A percentile compares a stretch with the other conserved stretches of the same genome.
These are phyloP conservation scores for Helicoverpa assulta DNA, from an alignment of 2,888 invertebrate genomes.

Conservation along the genomic window DNA sequence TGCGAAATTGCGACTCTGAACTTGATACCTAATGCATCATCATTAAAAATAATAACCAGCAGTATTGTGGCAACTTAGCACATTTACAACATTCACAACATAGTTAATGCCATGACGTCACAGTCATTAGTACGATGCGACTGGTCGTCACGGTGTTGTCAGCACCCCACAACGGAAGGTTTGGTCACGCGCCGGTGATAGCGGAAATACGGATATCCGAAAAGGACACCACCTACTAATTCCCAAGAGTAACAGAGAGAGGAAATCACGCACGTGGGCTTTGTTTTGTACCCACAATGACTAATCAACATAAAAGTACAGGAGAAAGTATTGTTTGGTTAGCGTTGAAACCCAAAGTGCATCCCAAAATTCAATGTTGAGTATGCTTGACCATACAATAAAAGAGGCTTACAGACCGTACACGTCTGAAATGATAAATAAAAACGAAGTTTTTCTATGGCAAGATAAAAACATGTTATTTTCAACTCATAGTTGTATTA, in stretches of 20 bases:
- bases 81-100: slow-evolving; percentile 27
- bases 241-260: slow-evolving; percentile 55
- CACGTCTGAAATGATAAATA: slow-evolving; percentile 40
- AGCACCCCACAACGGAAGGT: slow-evolving; percentile 81
- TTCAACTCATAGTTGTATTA: slow-evolving; percentile 34
- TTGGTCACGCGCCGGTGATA: slow-evolving; percentile 82
- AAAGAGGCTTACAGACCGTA: slow-evolving; percentile 27
- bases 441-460: slow-evolving; percentile 33
- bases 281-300: slow-evolving; percentile 56
- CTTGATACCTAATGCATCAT: slow-evolving; percentile 20
- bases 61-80: slow-evolving; percentile 20
- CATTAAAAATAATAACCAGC: slow-evolving; percentile 37
- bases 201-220: slow-evolving; percentile 87
- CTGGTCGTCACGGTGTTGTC: slow-evolving; percentile 75
- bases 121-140: slow-evolving; percentile 65
- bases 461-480: slow-evolving; percentile 31
- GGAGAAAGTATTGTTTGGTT: slow-evolving; percentile 43
- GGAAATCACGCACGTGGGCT: slow-evolving; percentile 56
- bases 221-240: slow-evolving; percentile 55
- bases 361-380: slow-evolving; percentile 30
- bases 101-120: slow-evolving; percentile 67
- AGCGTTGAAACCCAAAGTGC: slow-evolving; percentile 21
- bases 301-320: slow-evolving; percentile 45
- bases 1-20: neutral
- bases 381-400: slow-evolving; percentile 6